A percentile compares a stretch with the other conserved stretches of the same genome.
Evolutionary conservation across 2,797 vertebrate genomes (phyloP).

Genomic region (Schizopygopsis pylzovi): DNA sequence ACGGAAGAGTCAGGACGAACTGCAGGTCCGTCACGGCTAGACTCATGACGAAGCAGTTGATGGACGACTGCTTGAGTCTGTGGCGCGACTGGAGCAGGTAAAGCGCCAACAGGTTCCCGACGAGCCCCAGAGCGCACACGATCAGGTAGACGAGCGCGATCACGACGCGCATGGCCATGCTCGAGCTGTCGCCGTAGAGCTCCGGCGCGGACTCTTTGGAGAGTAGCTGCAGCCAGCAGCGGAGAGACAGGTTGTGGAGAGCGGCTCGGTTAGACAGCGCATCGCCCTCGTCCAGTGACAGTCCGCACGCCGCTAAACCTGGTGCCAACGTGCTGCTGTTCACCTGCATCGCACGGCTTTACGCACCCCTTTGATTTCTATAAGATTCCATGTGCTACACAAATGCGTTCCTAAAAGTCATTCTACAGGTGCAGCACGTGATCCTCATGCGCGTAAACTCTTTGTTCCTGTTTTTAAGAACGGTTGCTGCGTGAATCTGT

Average conservation of each 20-base stretch:
- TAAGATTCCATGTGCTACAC: neutral
- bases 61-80: constrained; percentile 70
- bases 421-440: neutral
- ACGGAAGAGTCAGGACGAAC: constrained; percentile 80
- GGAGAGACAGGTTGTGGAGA: constrained; percentile 73
- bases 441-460: neutral
- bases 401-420: neutral
- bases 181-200: constrained; percentile 74
- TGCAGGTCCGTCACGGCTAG: constrained; percentile 78
- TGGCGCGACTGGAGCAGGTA: constrained; percentile 77
- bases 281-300: constrained; percentile 67
- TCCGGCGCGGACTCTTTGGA: constrained; percentile 75
- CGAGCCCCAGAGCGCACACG: constrained; percentile 80
- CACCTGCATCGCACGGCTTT: constrained; percentile 67
- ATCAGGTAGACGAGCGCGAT: constrained; percentile 79
- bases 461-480: neutral
- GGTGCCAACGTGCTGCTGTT: constrained; percentile 66
- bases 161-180: constrained; percentile 73
- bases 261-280: constrained; percentile 63
- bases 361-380: neutral
- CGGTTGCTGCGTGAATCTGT: neutral
- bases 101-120: constrained; percentile 80
- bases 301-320: constrained; percentile 66
- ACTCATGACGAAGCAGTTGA: constrained; percentile 79
- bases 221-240: constrained; percentile 81